Conservation (phyloP, 2,113 vertebrate species). For the Balaeniceps rex region DNA sequence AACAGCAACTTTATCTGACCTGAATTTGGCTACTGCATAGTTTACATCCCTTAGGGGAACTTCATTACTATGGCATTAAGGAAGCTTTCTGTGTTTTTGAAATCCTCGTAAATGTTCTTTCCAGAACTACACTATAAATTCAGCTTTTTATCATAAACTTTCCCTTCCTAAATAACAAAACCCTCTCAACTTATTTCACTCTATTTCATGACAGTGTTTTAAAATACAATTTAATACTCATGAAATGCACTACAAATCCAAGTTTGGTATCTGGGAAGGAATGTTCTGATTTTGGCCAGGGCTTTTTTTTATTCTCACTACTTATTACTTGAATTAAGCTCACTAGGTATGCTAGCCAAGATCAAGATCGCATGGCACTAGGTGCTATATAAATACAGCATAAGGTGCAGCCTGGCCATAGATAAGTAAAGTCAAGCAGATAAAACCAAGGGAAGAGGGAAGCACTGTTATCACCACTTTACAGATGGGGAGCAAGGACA, state of each 20-base stretch:
- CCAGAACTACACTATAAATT: not conserved
- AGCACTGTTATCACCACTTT: not conserved
- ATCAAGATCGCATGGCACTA: not conserved
- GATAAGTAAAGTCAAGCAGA: not conserved
- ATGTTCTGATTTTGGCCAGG: not conserved
- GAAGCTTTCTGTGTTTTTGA: constrained; percentile 11
- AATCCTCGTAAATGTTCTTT: constrained; percentile 14
- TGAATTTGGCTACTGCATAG: constrained; percentile 29
- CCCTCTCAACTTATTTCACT: not conserved
- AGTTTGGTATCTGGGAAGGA: not conserved
- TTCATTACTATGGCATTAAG: not conserved
- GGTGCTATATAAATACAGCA: not conserved
- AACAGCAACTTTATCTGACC: constrained; percentile 32
- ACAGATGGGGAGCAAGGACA: not conserved
- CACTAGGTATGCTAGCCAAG: not conserved
- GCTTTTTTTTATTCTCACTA: not conserved
- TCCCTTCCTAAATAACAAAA: not conserved
- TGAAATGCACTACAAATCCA: not conserved
- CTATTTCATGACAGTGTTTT: not conserved
- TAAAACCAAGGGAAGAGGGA: not conserved
- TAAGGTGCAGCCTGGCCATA: not conserved
- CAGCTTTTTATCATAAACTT: not conserved
- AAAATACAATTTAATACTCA: not conserved
- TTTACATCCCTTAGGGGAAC: constrained; percentile 1
- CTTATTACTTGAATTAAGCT: not conserved